Base-by-base conservation (phyloP, 2,888 invertebrate species). In the Hydrotaea cyrtoneurina region DNA sequence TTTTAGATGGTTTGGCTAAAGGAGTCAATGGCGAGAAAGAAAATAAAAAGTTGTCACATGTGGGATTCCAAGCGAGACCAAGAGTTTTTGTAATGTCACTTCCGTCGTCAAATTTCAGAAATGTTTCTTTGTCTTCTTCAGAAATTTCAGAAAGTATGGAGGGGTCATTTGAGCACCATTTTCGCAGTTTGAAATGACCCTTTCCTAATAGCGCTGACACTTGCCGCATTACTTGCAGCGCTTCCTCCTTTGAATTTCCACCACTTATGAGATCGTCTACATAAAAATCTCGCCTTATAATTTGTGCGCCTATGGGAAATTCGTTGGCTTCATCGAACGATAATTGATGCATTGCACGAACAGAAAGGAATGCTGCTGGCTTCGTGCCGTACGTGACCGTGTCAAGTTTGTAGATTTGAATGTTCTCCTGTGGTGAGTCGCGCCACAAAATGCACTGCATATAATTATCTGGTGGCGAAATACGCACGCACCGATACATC, bases 381-480 rank as follows among this genome's bases (percentile, higher is more conserved):
- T 69, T 57, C 4, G 46, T 80, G 3, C 80, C 75, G 31, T 82
- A 85, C 0, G 79, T 77, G 15, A 85, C 79, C 4, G 81, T 86
- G 1, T 79, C 53, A 1, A 85, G 59, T 13, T 74, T 79, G 23
- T 78, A 86, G 3, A 72, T 76, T n/a, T 80, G 64, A 0, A 85
- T 72, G 7, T 75, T 72, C 10, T 86, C 79, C 0, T 26, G 10
- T 36, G 71, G 71, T 19, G 66, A 15, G 50, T 80, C 53, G 0
- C 83, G 71, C 82, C 85, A 86, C 31, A 86, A 31, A 4, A 31
- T 31, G 19, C 86, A 83, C 78, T 83, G 85, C 13, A 85, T 31
- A 43, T 73, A 80, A 21, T 85, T 71, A 10, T 86, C 83, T 23
- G 78, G 72, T 21, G 78, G 23, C 15, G 66, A 78, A 4, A 86